phyloP scores from a whole-genome alignment of 2,113 vertebrate species.

The Erythrolamprus reginae region DNA sequence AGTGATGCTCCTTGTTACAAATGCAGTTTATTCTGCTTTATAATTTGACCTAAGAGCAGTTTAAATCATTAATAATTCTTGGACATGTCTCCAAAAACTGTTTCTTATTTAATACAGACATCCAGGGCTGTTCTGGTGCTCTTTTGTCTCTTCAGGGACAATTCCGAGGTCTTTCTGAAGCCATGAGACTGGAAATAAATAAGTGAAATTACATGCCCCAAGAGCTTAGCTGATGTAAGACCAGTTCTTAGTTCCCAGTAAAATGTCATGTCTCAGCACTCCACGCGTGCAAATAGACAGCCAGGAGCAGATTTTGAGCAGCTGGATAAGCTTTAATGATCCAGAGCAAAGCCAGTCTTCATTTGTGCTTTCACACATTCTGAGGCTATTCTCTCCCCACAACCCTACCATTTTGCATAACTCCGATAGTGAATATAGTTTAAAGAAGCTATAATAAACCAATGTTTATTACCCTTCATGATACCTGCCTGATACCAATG shows the following conservation, averaged over 20 bases:
- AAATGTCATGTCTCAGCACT: neutral
- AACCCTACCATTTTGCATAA: neutral
- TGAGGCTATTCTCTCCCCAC: neutral
- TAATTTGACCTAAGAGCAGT: neutral
- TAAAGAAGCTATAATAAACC: neutral
- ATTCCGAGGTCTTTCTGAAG: neutral
- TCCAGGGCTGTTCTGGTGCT: neutral
- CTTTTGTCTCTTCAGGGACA: neutral
- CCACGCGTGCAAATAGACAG: neutral
- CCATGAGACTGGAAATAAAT: neutral
- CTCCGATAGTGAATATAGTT: neutral
- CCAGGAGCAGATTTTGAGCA: neutral
- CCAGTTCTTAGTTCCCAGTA: neutral
- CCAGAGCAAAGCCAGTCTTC: neutral
- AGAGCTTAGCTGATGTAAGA: neutral
- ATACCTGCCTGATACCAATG: neutral
- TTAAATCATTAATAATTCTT: neutral
- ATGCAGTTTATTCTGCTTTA: neutral
- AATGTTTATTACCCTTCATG: neutral
- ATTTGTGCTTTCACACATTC: neutral
- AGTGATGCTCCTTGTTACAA: neutral
- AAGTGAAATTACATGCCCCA: neutral
- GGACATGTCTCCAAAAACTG: neutral
- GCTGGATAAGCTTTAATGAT: neutral
- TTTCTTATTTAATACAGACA: neutral